Conservation (phyloP, 2,888 invertebrate species). For the Clanis bilineata region DNA sequence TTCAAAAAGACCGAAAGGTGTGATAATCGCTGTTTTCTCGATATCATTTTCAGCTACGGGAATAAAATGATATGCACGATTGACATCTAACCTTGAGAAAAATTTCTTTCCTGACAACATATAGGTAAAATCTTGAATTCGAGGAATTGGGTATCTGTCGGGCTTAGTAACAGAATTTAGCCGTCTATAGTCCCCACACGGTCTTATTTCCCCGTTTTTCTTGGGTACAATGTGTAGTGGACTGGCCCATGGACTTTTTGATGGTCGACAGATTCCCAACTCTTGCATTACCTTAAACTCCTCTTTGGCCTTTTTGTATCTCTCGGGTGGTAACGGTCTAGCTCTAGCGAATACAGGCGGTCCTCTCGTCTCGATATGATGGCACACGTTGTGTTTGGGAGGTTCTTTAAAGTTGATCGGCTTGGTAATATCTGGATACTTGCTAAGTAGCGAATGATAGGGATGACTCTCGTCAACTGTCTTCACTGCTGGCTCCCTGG, state of each 20-base stretch:
- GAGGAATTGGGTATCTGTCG: slow-evolving; percentile 28
- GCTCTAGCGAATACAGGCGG: neutral
- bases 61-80: slow-evolving; percentile 22
- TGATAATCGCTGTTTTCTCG: slow-evolving; percentile 20
- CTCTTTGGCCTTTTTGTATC: neutral
- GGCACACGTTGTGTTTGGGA: neutral
- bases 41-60: slow-evolving; percentile 20
- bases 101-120: slow-evolving; percentile 17
- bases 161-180: slow-evolving; percentile 27
- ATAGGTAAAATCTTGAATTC: slow-evolving; percentile 25
- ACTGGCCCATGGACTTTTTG: neutral
- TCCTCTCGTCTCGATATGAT: neutral
- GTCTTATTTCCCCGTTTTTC: slow-evolving; percentile 17
- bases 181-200: slow-evolving; percentile 38
- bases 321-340: neutral
- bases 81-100: slow-evolving; percentile 22
- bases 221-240: neutral
- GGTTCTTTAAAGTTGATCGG: neutral
- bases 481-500: neutral
- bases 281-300: neutral
- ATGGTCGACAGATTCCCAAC: neutral
- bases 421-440: neutral
- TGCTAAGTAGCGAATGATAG: neutral
- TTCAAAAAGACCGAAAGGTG: slow-evolving; percentile 39
- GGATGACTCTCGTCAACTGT: neutral